These are phyloP conservation scores for Hemiscyllium ocellatum DNA, from an alignment of 2,113 vertebrate genomes.

Conservation along the genomic window DNA sequence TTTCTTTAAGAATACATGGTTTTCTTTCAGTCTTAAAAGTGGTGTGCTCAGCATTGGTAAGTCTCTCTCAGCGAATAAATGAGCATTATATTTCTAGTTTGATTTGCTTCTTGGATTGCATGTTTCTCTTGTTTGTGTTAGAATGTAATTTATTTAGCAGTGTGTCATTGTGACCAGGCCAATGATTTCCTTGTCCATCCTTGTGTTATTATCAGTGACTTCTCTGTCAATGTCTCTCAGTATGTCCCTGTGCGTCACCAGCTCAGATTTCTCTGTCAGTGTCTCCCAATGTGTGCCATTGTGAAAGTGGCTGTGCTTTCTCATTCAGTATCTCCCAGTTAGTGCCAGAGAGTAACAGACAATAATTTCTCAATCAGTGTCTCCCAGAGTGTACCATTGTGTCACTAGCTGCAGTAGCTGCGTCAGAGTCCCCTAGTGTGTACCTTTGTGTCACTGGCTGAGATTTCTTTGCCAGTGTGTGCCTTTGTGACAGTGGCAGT, in stretches of 20 bases:
- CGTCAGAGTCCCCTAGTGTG: not conserved
- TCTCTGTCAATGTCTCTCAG: too few species aligned
- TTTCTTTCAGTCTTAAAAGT: not conserved
- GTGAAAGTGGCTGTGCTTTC: not conserved
- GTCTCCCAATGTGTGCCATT: not conserved
- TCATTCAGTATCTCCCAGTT: not conserved
- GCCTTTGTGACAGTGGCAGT: not conserved
- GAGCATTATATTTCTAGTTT: too few species aligned
- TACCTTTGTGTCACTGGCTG: not conserved
- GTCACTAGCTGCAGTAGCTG: not conserved
- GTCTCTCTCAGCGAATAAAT: not conserved
- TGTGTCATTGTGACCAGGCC: not conserved
- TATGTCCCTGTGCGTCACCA: not conserved
- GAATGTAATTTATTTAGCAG: not conserved
- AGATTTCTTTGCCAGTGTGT: not conserved
- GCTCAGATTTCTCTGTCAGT: not conserved
- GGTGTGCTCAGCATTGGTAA: not conserved
- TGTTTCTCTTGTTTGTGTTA: too few species aligned
- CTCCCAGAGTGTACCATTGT: not conserved
- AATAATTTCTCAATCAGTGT: not conserved
- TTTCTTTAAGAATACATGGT: not conserved
- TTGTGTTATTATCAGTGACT: not conserved
- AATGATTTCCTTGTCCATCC: not conserved
- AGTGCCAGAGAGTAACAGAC: not conserved
- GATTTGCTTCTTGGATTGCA: too few species aligned